Evolutionary conservation across 2,888 invertebrate species (phyloP).

Genomic region (Octodonta nipae): DNA sequence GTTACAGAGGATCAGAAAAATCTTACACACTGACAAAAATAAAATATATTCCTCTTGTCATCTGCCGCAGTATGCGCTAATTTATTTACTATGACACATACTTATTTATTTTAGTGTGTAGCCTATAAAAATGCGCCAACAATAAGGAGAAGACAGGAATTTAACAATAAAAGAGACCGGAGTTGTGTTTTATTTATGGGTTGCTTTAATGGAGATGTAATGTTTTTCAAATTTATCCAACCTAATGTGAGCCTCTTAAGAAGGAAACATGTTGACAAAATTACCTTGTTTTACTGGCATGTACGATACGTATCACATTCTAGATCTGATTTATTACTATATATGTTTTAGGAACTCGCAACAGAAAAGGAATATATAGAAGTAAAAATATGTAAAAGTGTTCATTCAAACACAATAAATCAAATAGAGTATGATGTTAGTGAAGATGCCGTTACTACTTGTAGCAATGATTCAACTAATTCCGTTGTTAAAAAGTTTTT

Average conservation of each 20-base stretch:
- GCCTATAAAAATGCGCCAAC: conserved; percentile 35
- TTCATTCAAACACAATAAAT: conserved; percentile 40
- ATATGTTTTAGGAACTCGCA: conserved; percentile 39
- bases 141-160: conserved; percentile 28
- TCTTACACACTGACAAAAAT: too few species aligned
- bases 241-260: conserved; percentile 41
- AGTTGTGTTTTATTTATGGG: conserved; percentile 40
- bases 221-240: conserved; percentile 41
- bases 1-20: too few species aligned
- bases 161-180: conserved; percentile 17
- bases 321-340: not conserved
- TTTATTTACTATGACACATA: too few species aligned
- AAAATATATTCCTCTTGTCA: too few species aligned
- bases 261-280: conserved; percentile 40
- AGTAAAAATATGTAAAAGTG: conserved; percentile 34
- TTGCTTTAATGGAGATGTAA: conserved; percentile 42
- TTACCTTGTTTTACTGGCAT: conserved; percentile 47
- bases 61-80: too few species aligned
- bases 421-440: conserved; percentile 37
- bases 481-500: conserved; percentile 39
- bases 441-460: conserved; percentile 40
- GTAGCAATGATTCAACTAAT: conserved; percentile 41
- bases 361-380: conserved; percentile 39
- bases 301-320: conserved; percentile 27
- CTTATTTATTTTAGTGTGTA: conserved; percentile 34